Evolutionary conservation across 1,140 invertebrate genomes (phyloP), one percentile per base, ranked within the genome.

Genomic region (Saccostrea echinata): DNA sequence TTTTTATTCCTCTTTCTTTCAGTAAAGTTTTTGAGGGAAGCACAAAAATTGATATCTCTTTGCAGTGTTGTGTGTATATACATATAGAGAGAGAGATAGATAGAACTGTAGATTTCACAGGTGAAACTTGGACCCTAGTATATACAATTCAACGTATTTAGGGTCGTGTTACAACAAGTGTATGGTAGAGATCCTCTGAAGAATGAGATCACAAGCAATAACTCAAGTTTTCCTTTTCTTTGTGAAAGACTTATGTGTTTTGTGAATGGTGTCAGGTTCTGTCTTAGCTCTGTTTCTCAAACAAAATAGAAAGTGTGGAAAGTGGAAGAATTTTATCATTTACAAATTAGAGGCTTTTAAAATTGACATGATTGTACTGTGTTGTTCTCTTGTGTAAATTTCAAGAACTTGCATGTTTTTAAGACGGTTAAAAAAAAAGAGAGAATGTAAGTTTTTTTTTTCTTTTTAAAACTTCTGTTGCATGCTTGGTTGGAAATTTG

Each of bases 171-270:
- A 76, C 68, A 76, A 76, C 68, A 76, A 76, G 68, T 13, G 12
- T 33, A 76, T 76, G 68, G 68, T 76, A 76, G 68, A 76, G 27
- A 76, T 27, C 24, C 68, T 27, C 68, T 3, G 30, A 76, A 76
- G 68, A 76, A 76, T 16, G 68, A 27, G 68, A 76, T 76, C 68
- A 76, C 68, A 76, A 27, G 68, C 68, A 30, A 76, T 76, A 76
- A 76, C 68, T 76, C 68, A 6, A 18, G 27, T 76, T 76, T 76
- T 27, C 30, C 68, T 21, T 76, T 76, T 76, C 68, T 30, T 76
- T 76, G 24, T 27, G 68, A 76, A 30, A 76, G 27, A 76, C 13
- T 13, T 76, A 76, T 76, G 27, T 76, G 27, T 30, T 76, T 76
- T 76, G 27, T 76, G 68, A 76, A 76, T 76, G 68, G 68, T 76